phyloP scores from a whole-genome alignment of 2,797 vertebrate species.

The Tenualosa thibaudeaui region DNA sequence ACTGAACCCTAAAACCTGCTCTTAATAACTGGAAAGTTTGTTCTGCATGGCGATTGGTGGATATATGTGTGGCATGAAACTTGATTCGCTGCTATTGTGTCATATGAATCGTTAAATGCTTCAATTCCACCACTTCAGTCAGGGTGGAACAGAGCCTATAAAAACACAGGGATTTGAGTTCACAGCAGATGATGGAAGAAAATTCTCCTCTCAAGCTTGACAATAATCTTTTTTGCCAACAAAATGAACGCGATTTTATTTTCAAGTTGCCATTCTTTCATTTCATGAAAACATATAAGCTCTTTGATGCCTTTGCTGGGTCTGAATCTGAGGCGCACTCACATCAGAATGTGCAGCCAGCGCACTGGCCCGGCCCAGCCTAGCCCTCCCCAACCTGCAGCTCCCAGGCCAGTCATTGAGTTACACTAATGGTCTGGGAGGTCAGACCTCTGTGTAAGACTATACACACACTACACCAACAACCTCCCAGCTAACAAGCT shows the following conservation, averaged over 20 bases:
- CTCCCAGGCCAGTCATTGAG: constrained; percentile 44
- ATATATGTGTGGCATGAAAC: background rate
- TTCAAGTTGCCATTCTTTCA: background rate
- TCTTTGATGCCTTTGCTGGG: background rate
- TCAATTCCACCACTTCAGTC: background rate
- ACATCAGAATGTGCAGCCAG: background rate
- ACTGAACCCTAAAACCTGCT: background rate
- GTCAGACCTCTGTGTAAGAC: constrained; percentile 43
- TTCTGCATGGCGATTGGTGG: background rate
- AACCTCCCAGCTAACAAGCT: constrained; percentile 43
- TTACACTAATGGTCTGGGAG: constrained; percentile 42
- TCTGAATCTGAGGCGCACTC: background rate
- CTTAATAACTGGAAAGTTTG: background rate
- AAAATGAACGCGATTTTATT: background rate
- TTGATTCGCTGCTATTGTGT: background rate
- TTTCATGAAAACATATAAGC: background rate
- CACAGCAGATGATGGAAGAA: background rate
- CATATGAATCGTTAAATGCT: background rate
- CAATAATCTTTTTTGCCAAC: background rate
- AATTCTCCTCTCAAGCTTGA: background rate
- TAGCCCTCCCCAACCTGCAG: constrained; percentile 14
- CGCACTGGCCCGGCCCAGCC: background rate
- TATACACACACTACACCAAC: constrained; percentile 32
- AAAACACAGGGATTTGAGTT: background rate
- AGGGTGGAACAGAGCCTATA: background rate